Evolutionary conservation across 2,888 invertebrate species (phyloP).

Genomic region (Chrysotoxum bicinctum): DNA sequence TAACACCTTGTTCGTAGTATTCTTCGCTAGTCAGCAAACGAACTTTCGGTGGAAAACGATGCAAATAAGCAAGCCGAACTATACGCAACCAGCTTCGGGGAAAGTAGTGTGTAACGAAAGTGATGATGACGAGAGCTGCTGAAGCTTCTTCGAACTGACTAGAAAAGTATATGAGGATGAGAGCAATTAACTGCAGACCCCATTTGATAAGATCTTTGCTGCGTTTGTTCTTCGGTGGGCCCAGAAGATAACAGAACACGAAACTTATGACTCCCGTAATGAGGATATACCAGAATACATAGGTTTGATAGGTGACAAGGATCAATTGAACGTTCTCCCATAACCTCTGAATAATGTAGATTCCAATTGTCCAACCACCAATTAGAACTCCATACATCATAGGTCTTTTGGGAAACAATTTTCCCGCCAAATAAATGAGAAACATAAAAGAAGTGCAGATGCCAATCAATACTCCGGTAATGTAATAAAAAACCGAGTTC

Average conservation of each 20-base stretch:
- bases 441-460: conserved; percentile 91
- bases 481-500: conserved; percentile 92
- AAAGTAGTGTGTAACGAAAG: conserved; percentile 86
- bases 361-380: conserved; percentile 90
- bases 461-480: conserved; percentile 91
- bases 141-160: conserved; percentile 92
- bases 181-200: conserved; percentile 89
- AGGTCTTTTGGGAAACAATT: conserved; percentile 90
- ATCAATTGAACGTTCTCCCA: conserved; percentile 90
- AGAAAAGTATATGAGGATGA: conserved; percentile 89
- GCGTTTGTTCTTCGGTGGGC: conserved; percentile 91
- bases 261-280: conserved; percentile 89
- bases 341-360: conserved; percentile 88
- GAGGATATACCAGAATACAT: conserved; percentile 89
- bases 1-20: conserved; percentile 90
- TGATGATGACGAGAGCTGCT: conserved; percentile 85
- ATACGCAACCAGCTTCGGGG: conserved; percentile 81
- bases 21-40: conserved; percentile 90
- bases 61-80: conserved; percentile 82
- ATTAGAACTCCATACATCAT: conserved; percentile 90
- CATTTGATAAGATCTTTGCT: conserved; percentile 95
- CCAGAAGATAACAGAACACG: conserved; percentile 93
- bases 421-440: conserved; percentile 90
- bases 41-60: conserved; percentile 88
- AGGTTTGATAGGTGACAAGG: conserved; percentile 87